Evolutionary conservation across 2,888 invertebrate species (phyloP).

Genomic region (Keiferia lycopersicella): DNA sequence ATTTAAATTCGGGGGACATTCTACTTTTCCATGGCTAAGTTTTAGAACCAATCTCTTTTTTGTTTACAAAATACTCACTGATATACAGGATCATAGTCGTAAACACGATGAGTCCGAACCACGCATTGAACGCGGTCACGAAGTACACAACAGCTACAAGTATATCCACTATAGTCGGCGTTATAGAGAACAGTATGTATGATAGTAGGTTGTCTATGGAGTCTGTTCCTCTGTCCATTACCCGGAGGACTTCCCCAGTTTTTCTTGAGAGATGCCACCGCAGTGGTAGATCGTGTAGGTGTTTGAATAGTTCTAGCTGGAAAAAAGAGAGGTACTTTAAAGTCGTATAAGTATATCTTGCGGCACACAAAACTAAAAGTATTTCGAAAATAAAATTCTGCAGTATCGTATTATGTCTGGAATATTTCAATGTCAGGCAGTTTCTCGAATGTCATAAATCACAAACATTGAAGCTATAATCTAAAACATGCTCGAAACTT

Average conservation of each 20-base stretch:
- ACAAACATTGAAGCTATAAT: too few species aligned
- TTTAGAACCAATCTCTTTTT: too few species aligned
- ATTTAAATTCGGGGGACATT: too few species aligned
- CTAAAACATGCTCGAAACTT: too few species aligned
- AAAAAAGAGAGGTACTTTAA: conserved; percentile 40
- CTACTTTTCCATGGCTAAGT: too few species aligned
- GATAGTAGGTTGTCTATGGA: conserved; percentile 97
- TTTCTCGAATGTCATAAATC: too few species aligned
- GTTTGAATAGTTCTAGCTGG: conserved; percentile 90
- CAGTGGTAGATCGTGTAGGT: conserved; percentile 94
- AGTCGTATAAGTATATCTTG: not conserved
- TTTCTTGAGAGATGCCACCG: conserved; percentile 97
- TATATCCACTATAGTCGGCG: conserved; percentile 96
- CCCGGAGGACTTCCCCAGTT: conserved; percentile 97
- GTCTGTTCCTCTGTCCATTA: conserved; percentile 98
- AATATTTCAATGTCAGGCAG: too few species aligned
- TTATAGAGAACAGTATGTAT: conserved; percentile 95
- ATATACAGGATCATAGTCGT: conserved; percentile 96
- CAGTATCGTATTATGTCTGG: too few species aligned
- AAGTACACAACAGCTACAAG: conserved; percentile 95
- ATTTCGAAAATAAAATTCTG: too few species aligned
- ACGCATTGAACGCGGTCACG: conserved; percentile 91
- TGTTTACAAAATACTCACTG: conserved; percentile 84
- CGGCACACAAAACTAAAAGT: not conserved
- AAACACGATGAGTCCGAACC: conserved; percentile 98